A percentile compares a stretch with the other conserved stretches of the same genome.
phyloP scores from a whole-genome alignment of 2,888 invertebrate species.

The Ochlodes sylvanus region DNA sequence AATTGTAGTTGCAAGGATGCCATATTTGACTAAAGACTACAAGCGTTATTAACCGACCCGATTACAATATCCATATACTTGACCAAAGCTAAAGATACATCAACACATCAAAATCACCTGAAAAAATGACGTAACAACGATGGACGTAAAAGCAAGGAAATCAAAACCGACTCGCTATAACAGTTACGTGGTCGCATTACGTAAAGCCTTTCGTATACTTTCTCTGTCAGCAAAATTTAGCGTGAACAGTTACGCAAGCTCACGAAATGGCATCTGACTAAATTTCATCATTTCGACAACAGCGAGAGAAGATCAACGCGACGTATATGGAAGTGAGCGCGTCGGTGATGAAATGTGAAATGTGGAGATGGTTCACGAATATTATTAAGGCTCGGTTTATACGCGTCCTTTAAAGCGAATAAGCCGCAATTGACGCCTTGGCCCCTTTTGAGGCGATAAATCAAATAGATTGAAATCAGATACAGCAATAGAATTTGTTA shows the following conservation, averaged over 20 bases:
- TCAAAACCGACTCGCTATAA: conserved; percentile 79
- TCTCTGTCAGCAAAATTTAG: conserved; percentile 85
- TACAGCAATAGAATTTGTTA: conserved; percentile 30
- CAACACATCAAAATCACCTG: conserved; percentile 61
- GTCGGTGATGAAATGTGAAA: conserved; percentile 70
- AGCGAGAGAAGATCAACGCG: conserved; percentile 69
- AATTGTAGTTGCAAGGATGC: conserved; percentile 24
- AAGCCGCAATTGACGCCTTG: conserved; percentile 21
- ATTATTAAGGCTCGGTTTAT: conserved; percentile 17
- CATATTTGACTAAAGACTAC: conserved; percentile 12
- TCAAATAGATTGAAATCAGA: conserved; percentile 31
- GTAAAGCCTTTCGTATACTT: conserved; percentile 84
- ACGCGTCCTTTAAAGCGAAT: conserved; percentile 26
- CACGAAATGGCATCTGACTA: conserved; percentile 81
- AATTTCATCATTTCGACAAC: conserved; percentile 80
- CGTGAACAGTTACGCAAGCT: conserved; percentile 73
- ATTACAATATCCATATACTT: conserved; percentile 5
- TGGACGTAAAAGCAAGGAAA: conserved; percentile 82
- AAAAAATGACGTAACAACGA: conserved; percentile 75
- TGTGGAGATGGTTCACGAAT: conserved; percentile 52
- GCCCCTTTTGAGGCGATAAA: conserved; percentile 27
- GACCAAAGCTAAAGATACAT: conserved; percentile 46
- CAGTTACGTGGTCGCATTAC: conserved; percentile 76
- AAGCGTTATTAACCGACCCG: conserved; percentile 1
- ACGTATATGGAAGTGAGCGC: conserved; percentile 65